A percentile compares a stretch with the other conserved stretches of the same genome.
Conservation (phyloP, 2,888 invertebrate genomes). For the Drosophila maculinotata region DNA sequence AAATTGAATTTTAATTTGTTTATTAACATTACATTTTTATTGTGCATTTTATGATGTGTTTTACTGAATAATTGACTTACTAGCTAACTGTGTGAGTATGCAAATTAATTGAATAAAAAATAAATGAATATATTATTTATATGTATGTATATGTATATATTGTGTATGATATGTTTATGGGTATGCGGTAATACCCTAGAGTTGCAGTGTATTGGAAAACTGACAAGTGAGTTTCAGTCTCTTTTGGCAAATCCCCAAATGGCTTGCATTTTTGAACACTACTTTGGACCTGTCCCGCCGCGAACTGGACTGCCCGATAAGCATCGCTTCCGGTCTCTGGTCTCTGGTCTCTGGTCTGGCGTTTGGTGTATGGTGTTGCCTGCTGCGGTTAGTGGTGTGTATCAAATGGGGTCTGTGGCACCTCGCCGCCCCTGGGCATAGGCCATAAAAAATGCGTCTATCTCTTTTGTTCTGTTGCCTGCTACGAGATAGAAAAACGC, state of each 20-base stretch:
- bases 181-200: slow-evolving; percentile 8
- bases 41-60: no score
- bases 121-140: no score
- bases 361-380: slow-evolving; percentile 27
- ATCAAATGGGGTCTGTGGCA: slow-evolving; percentile 82
- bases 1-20: no score
- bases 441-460: slow-evolving; percentile 65
- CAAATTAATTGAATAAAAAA: no score
- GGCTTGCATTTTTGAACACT: slow-evolving; percentile 46
- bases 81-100: no score
- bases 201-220: slow-evolving; percentile 20
- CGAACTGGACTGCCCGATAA: slow-evolving; percentile 58
- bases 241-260: slow-evolving; percentile 62
- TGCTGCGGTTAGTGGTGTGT: slow-evolving; percentile 81
- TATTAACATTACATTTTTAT: no score
- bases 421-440: slow-evolving; percentile 55
- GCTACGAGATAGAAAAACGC: slow-evolving; percentile 63
- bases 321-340: slow-evolving; percentile 75
- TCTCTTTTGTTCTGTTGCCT: slow-evolving; percentile 46
- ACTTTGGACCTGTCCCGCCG: slow-evolving; percentile 37
- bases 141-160: no score
- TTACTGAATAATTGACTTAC: no score
- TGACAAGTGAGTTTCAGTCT: slow-evolving; percentile 30
- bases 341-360: slow-evolving; percentile 5
- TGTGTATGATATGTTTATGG: neutral